phyloP scores from a whole-genome alignment of 1,140 invertebrate genomes.

The Papilio polytes region DNA sequence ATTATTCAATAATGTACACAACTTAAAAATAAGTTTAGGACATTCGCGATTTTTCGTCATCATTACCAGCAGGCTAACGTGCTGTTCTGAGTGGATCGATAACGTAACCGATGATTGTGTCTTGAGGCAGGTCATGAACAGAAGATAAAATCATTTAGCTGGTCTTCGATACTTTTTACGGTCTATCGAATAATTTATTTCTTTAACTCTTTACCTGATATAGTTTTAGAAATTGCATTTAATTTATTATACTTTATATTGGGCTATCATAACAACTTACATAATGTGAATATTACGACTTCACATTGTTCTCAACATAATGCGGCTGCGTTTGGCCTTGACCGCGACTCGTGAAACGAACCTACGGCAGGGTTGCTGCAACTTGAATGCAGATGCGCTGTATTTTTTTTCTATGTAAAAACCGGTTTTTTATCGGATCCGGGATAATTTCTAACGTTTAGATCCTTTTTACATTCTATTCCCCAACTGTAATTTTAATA shows the following conservation, averaged over 20 bases:
- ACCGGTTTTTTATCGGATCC: too few relatives aligned
- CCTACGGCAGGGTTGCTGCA: background rate
- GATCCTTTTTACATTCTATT: too few relatives aligned
- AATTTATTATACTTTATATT: background rate
- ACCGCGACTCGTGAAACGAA: background rate
- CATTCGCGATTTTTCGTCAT: background rate
- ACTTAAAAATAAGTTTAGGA: background rate
- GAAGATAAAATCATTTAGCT: background rate
- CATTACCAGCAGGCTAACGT: background rate
- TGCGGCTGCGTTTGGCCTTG: background rate
- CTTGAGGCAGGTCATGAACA: background rate
- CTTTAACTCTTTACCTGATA: background rate
- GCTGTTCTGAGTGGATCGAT: background rate
- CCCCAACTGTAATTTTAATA: background rate
- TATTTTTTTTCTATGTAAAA: background rate
- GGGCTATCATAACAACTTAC: background rate
- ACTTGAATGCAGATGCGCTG: background rate
- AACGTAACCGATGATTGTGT: background rate
- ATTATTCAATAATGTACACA: background rate
- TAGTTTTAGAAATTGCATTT: background rate
- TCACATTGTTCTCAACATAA: background rate
- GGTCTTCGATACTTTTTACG: background rate
- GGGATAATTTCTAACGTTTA: too few relatives aligned
- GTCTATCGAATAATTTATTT: background rate
- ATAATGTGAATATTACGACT: background rate